Conservation (phyloP, 1,140 invertebrate species). For the Drosophila watanabei region DNA sequence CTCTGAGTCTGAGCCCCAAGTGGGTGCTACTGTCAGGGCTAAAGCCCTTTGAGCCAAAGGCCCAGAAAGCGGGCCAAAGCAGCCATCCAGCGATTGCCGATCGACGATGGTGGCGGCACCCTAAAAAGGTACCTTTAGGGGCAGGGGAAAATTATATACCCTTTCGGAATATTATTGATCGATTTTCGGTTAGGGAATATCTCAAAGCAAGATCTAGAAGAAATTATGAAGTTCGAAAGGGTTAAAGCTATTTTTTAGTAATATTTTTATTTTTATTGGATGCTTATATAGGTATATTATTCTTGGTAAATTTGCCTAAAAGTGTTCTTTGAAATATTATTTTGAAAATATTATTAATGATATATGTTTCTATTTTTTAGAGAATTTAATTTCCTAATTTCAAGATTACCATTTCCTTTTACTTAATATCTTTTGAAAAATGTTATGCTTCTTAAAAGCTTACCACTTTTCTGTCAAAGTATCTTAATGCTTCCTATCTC, state of each 20-base stretch:
- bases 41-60: slow-evolving; percentile 37
- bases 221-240: neutral
- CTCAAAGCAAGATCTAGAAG: neutral
- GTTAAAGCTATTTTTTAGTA: neutral
- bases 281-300: neutral
- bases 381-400: too few relatives aligned
- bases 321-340: neutral
- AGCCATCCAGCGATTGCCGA: slow-evolving; percentile 36
- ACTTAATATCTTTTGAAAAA: neutral
- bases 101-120: slow-evolving; percentile 61
- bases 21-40: slow-evolving; percentile 37
- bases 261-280: neutral
- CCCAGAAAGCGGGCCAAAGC: slow-evolving; percentile 55
- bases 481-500: slow-evolving; percentile 66
- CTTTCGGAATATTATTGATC: slow-evolving; percentile 3
- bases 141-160: slow-evolving; percentile 14
- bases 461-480: slow-evolving; percentile 51
- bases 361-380: too few relatives aligned
- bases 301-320: neutral
- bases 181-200: neutral
- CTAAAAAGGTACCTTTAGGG: slow-evolving; percentile 32
- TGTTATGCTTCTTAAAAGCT: neutral
- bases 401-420: too few relatives aligned
- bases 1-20: slow-evolving; percentile 1
- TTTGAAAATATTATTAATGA: neutral